Percentiles rank a stretch among this genome's conserved stretches.
These are phyloP conservation scores for Euzetes globulus DNA, from an alignment of 2,888 invertebrate species.

Conservation along the genomic window DNA sequence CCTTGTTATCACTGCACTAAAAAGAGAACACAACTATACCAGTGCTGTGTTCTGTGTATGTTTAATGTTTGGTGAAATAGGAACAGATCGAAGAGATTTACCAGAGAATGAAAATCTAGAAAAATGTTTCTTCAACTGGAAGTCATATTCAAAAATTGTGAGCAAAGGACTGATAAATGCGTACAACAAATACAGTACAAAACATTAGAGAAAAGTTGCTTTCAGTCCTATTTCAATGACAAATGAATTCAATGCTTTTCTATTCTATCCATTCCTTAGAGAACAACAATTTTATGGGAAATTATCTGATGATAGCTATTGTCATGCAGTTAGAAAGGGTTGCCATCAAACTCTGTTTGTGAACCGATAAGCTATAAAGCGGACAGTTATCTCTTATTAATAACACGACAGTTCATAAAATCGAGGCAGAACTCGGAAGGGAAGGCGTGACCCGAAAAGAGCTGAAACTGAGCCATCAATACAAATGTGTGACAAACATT, in stretches of 20 bases:
- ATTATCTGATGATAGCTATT: slow-evolving; percentile 9
- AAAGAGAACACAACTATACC: slow-evolving; percentile 1
- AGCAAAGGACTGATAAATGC: background rate
- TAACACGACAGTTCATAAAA: background rate
- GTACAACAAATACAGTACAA: background rate
- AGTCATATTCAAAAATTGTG: background rate
- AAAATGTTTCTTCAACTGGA: background rate
- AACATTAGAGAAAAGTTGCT: background rate
- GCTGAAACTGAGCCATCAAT: background rate
- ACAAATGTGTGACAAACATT: background rate
- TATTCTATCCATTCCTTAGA: background rate
- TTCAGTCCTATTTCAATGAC: background rate
- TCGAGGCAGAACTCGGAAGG: background rate
- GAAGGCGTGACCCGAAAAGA: background rate
- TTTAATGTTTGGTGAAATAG: slow-evolving; percentile 14
- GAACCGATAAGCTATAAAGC: background rate
- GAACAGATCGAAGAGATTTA: slow-evolving; percentile 15
- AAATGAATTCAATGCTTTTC: background rate
- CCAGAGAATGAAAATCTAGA: background rate
- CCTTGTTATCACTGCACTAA: slow-evolving; percentile 11
- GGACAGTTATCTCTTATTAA: background rate
- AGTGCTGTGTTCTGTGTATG: background rate
- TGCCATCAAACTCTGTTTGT: background rate
- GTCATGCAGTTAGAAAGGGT: background rate
- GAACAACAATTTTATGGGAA: background rate